Conservation (phyloP, 2,888 invertebrate genomes). For the Crocallis elinguaria region DNA sequence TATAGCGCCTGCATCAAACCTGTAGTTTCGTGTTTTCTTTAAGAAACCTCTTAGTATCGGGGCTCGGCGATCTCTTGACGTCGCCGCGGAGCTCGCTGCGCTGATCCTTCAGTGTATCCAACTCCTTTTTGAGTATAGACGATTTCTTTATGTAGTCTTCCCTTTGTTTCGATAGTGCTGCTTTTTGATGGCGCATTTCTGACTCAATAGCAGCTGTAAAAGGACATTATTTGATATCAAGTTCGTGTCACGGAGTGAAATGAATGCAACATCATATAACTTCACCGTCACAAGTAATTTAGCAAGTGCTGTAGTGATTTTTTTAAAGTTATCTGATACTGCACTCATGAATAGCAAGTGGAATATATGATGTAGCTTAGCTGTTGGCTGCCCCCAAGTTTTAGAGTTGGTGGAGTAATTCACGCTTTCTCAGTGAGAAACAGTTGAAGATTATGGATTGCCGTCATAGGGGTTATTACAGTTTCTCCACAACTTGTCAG, state of each 20-base stretch:
- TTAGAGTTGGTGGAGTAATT: neutral
- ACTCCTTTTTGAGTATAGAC: constrained; percentile 89
- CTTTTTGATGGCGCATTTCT: constrained; percentile 93
- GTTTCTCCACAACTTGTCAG: neutral
- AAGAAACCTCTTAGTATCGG: constrained; percentile 91
- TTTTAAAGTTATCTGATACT: constrained; percentile 33
- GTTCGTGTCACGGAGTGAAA: constrained; percentile 35
- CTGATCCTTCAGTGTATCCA: constrained; percentile 91
- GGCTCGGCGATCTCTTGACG: constrained; percentile 88
- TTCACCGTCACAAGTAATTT: neutral
- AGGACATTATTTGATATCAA: constrained; percentile 26
- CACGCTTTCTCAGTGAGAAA: neutral
- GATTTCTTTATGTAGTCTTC: constrained; percentile 93
- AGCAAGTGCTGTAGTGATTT: neutral
- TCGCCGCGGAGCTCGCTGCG: constrained; percentile 90
- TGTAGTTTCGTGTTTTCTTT: constrained; percentile 94
- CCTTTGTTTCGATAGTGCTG: constrained; percentile 91
- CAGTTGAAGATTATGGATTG: neutral
- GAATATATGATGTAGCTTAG: constrained; percentile 45
- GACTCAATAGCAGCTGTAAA: constrained; percentile 88
- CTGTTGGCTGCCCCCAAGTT: constrained; percentile 36
- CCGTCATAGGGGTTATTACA: neutral
- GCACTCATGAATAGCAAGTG: constrained; percentile 43
- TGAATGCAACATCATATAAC: constrained; percentile 41
- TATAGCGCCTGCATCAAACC: constrained; percentile 80